Conservation (phyloP, 2,797 vertebrate species). For the Ataeniobius toweri region DNA sequence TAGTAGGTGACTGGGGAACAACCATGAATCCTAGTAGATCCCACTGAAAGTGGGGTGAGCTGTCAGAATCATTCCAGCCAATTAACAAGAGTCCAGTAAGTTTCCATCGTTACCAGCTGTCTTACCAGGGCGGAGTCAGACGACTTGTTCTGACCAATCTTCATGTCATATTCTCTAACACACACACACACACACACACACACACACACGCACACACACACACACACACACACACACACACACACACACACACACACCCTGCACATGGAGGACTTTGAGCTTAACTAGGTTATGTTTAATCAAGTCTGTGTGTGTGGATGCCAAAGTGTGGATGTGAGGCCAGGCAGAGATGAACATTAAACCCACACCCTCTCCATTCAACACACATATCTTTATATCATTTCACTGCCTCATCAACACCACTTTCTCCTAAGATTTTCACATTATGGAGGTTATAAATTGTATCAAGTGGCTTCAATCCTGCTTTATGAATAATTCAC, state of each 20-base stretch:
- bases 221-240: slow-evolving; percentile 1
- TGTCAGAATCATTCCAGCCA: slow-evolving; percentile 65
- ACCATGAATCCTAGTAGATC: slow-evolving; percentile 39
- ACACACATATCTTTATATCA: not conserved
- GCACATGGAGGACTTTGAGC: slow-evolving; percentile 19
- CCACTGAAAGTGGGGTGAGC: slow-evolving; percentile 56
- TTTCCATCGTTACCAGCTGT: slow-evolving; percentile 71
- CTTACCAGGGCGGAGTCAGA: slow-evolving; percentile 56
- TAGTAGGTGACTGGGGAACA: slow-evolving; percentile 8
- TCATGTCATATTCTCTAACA: slow-evolving; percentile 14
- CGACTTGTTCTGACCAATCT: slow-evolving; percentile 53
- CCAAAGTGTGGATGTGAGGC: slow-evolving; percentile 34
- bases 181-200: slow-evolving; percentile 1
- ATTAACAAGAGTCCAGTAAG: slow-evolving; percentile 65
- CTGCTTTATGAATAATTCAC: not conserved
- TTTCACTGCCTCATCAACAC: not conserved
- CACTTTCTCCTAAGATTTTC: not conserved
- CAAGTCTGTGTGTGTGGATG: slow-evolving; percentile 50
- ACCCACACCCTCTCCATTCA: slow-evolving; percentile 14
- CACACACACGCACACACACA: slow-evolving; percentile 6
- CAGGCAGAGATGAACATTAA: slow-evolving; percentile 10
- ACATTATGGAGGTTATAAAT: not conserved
- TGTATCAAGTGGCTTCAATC: not conserved
- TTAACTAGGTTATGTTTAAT: slow-evolving; percentile 64
- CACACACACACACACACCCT: slow-evolving; percentile 19